Percentiles rank a stretch among this genome's conserved stretches.
Conservation (phyloP, 2,113 vertebrate genomes). For the Hyla sarda region DNA sequence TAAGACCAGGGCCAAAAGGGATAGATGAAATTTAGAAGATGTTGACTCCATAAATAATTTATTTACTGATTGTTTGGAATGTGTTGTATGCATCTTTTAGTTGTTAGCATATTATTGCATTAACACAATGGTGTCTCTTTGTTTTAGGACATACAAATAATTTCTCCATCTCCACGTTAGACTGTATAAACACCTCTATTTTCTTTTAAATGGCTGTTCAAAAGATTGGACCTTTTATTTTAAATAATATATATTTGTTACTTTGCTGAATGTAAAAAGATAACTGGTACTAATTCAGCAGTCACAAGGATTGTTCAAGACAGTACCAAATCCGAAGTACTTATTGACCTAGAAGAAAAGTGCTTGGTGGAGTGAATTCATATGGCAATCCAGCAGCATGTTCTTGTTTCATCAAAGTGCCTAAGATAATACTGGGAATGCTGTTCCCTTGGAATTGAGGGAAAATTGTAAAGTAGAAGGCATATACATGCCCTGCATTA, state of each 20-base stretch:
- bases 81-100: too few relatives aligned
- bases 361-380: neutral
- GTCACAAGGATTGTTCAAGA: neutral
- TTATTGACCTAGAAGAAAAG: neutral
- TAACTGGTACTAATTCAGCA: neutral
- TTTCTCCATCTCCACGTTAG: slow-evolving; percentile 18
- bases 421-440: slow-evolving; percentile 43
- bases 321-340: neutral
- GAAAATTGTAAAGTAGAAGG: neutral
- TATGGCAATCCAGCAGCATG: slow-evolving; percentile 22
- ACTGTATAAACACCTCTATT: neutral
- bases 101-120: too few relatives aligned
- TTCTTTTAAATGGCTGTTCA: slow-evolving; percentile 36
- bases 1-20: too few relatives aligned
- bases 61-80: too few relatives aligned
- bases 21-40: too few relatives aligned
- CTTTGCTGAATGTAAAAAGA: slow-evolving; percentile 3
- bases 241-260: slow-evolving; percentile 31
- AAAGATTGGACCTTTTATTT: slow-evolving; percentile 22
- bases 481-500: slow-evolving; percentile 2
- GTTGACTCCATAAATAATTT: too few relatives aligned
- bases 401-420: slow-evolving; percentile 56
- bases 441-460: neutral
- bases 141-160: slow-evolving; percentile 1
- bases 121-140: neutral